Evolutionary conservation across 2,797 vertebrate genomes (phyloP), one percentile per base, ranked within the genome.

Genomic region (Gobionotothen gibberifrons): DNA sequence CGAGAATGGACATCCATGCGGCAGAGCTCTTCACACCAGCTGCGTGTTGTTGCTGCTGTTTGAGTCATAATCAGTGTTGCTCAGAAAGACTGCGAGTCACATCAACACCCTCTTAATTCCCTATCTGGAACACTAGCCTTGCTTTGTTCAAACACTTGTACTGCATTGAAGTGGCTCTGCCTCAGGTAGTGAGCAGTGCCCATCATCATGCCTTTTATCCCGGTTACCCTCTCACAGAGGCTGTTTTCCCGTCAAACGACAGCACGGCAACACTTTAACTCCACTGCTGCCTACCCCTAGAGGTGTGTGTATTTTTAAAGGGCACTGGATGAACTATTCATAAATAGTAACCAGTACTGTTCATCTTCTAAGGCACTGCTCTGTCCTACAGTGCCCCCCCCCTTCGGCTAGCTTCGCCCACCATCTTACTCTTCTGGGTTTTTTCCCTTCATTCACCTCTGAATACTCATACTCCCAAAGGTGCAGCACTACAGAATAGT

Each of bases 281-380:
- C 74, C 69, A 87, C 87, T 78, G 83, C 81, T 78, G 64, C 86
- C 74, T 63, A 65, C 75, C 85, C 85, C 89, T 29, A 76, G 81
- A 90, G 83, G 74, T 84, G 83, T 89, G 93, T 93, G 94, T 92
- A 91, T 95, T 94, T 95, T 96, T 96, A 95, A 96, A 96, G 93
- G 92, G 87, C 92, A 93, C 84, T 81, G 90, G 91, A 91, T 94
- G 93, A 95, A 92, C 92, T 83, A 95, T 96, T 96, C 94, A 94
- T 94, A 94, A 95, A 93, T 94, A 92, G 90, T 86, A 88, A 94
- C 92, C 88, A 93, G 85, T 85, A 81, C 91, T 91, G 90, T 90
- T 92, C 72, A 80, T 85, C 76, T 82, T 86, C 66, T 78, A 82
- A 90, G 85, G 75, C 72, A 63, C 80, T 49, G 67, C 66, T 72